These are phyloP conservation scores for Porites australiensis DNA, from an alignment of 64 coral and sea anemone genomes.

Conservation along the genomic window DNA sequence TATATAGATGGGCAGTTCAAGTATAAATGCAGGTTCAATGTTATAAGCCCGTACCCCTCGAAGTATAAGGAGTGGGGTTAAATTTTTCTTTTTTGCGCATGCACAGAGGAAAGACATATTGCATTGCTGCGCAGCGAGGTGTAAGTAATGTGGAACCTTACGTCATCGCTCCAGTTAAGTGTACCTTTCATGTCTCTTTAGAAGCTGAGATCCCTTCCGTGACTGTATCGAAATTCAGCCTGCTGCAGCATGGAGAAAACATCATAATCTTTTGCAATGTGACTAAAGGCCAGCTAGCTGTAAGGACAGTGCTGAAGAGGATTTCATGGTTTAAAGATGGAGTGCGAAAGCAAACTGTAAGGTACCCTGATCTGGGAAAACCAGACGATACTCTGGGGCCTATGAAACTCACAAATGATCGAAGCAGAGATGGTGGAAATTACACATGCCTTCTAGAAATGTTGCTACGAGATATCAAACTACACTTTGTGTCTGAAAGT, in stretches of 20 bases:
- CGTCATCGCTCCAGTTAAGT: no score
- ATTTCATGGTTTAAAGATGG: constrained; percentile 35
- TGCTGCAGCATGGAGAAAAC: neutral
- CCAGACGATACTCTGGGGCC: neutral
- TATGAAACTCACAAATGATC: neutral
- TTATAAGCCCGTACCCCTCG: no score
- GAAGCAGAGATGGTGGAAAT: neutral
- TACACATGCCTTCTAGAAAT: neutral
- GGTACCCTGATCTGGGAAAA: no score
- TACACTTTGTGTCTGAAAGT: neutral
- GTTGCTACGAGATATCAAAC: neutral
- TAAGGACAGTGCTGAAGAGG: neutral
- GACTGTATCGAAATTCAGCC: neutral
- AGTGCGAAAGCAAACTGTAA: neutral
- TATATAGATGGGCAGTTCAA: no score
- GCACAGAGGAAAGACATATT: no score
- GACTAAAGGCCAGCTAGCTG: neutral
- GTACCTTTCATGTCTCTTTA: neutral
- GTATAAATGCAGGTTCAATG: no score
- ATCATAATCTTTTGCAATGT: neutral
- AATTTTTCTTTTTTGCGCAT: no score
- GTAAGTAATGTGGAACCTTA: no score
- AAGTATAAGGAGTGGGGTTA: no score
- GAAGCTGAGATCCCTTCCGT: neutral
- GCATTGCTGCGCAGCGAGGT: no score